These are phyloP conservation scores for Conops quadrifasciatus DNA, from an alignment of 2,888 invertebrate genomes.

Conservation along the genomic window DNA sequence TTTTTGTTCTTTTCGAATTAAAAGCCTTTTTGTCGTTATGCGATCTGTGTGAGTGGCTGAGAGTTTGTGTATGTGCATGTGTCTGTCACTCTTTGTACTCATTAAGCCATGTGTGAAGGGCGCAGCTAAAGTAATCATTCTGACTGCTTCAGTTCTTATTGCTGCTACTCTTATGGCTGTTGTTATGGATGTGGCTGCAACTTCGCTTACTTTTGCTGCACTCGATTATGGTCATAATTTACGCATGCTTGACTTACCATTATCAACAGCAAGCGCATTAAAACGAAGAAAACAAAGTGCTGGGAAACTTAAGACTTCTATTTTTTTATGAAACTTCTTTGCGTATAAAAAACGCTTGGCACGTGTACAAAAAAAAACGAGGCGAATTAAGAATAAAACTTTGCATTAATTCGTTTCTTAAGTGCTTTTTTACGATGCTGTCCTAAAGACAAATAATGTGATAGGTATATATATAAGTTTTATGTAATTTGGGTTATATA, in stretches of 20 bases:
- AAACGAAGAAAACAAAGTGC: neutral
- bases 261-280: no score
- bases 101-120: conserved; percentile 26
- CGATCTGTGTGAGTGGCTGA: neutral
- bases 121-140: neutral
- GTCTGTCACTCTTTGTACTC: neutral
- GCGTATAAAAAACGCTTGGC: neutral
- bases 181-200: no score
- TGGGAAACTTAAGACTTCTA: neutral
- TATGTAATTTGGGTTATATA: no score
- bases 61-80: neutral
- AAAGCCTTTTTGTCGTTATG: neutral
- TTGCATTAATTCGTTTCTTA: no score
- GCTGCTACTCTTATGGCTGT: no score
- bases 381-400: no score
- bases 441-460: no score
- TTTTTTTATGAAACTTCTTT: neutral
- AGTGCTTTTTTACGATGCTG: no score
- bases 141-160: neutral
- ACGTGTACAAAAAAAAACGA: neutral
- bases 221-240: conserved; percentile 21
- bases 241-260: conserved; percentile 21
- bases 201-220: neutral
- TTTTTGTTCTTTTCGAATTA: neutral
- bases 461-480: no score